These are phyloP conservation scores for Macaria liturata DNA, from an alignment of 2,888 invertebrate species.

Conservation along the genomic window DNA sequence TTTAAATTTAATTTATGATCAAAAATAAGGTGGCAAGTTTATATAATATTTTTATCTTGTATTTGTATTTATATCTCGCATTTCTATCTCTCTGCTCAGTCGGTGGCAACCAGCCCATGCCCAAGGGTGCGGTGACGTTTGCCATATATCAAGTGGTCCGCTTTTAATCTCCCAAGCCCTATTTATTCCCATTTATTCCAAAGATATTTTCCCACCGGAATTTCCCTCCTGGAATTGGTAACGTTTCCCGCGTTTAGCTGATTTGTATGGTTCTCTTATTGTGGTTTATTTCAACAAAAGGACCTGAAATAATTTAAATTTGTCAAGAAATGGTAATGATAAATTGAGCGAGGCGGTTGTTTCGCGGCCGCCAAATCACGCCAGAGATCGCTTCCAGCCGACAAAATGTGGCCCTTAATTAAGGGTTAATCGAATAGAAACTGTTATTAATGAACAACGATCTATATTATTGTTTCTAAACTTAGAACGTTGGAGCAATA, in stretches of 20 bases:
- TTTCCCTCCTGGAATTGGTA: constrained; percentile 74
- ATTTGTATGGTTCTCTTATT: constrained; percentile 70
- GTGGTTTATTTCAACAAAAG: constrained; percentile 68
- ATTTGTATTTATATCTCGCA: no score
- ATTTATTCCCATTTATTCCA: constrained; percentile 79
- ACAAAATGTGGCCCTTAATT: constrained; percentile 21
- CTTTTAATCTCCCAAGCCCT: constrained; percentile 77
- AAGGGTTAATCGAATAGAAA: constrained; percentile 23
- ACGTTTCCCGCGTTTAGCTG: constrained; percentile 71
- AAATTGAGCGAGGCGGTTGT: constrained; percentile 49
- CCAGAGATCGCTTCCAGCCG: constrained; percentile 41
- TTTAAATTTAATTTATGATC: no score
- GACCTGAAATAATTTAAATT: constrained; percentile 59
- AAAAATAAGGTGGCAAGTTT: no score
- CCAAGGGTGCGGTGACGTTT: constrained; percentile 50
- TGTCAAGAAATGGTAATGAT: constrained; percentile 57
- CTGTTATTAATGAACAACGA: constrained; percentile 18
- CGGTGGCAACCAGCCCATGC: constrained; percentile 41
- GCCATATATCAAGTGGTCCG: constrained; percentile 70
- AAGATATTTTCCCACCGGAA: constrained; percentile 77
- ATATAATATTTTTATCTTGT: no score
- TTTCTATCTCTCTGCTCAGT: constrained; percentile 49
- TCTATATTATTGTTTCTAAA: constrained; percentile 10
- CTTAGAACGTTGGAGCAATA: constrained; percentile 6
- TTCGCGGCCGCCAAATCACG: constrained; percentile 38